phyloP scores from a whole-genome alignment of 64 coral and sea anemone species.

The Orbicella faveolata region DNA sequence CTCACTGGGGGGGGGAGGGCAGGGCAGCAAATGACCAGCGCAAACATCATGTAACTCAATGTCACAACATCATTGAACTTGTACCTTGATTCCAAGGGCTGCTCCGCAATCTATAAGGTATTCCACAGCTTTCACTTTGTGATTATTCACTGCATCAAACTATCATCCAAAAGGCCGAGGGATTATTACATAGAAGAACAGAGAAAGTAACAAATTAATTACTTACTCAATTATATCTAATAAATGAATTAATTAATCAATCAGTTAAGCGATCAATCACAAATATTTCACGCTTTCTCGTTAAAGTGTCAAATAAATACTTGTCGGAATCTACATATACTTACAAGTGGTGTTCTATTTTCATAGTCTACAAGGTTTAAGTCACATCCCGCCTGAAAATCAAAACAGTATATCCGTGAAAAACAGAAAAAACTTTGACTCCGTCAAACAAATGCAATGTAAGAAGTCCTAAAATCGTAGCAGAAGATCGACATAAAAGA shows the following conservation, averaged over 20 bases:
- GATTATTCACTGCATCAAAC: slow-evolving; percentile 91
- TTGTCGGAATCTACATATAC: neutral
- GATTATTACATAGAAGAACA: neutral
- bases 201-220: neutral
- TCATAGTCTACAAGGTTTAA: slow-evolving; percentile 68
- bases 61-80: neutral
- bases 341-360: slow-evolving; percentile 78
- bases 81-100: slow-evolving; percentile 57
- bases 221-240: no score
- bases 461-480: no score
- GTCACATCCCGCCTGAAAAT: slow-evolving; percentile 59
- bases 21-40: no score
- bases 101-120: slow-evolving; percentile 80
- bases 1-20: no score
- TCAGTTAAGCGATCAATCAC: no score
- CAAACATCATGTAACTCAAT: no score
- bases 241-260: no score
- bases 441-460: neutral
- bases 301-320: no score
- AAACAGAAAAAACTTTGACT: neutral
- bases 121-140: slow-evolving; percentile 72
- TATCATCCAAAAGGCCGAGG: neutral
- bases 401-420: neutral
- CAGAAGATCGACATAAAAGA: no score
- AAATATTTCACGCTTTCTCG: no score